Conservation (phyloP, 2,888 invertebrate species). For the Nycteola revayana region DNA sequence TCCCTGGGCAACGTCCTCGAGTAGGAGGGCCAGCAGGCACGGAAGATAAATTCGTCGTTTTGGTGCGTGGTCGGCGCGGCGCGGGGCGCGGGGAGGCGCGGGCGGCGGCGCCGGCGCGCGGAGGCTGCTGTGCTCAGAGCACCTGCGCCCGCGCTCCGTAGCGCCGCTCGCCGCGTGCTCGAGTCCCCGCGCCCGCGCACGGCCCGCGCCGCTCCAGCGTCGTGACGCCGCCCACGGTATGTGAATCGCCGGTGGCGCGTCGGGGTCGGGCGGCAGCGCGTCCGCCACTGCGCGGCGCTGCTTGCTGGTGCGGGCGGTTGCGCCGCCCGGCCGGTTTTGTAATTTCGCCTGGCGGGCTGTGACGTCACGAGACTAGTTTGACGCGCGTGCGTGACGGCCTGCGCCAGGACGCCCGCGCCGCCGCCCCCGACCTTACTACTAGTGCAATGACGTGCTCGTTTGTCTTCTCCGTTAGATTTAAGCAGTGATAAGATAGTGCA, state of each 20-base stretch:
- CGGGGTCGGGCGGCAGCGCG: conserved; percentile 78
- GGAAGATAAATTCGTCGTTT: conserved; percentile 80
- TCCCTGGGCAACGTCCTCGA: conserved; percentile 64
- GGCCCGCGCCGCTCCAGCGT: conserved; percentile 64
- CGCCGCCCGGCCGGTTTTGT: conserved; percentile 77
- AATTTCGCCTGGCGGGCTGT: conserved; percentile 75
- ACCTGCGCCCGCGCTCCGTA: conserved; percentile 85
- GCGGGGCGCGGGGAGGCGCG: conserved; percentile 74
- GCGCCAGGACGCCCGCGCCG: conserved; percentile 69
- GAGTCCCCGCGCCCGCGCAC: conserved; percentile 69
- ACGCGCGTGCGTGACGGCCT: conserved; percentile 75
- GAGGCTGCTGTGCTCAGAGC: conserved; percentile 86
- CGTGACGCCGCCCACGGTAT: conserved; percentile 79
- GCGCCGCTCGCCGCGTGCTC: conserved; percentile 80
- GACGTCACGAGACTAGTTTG: conserved; percentile 81
- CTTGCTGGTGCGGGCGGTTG: conserved; percentile 57
- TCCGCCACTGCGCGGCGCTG: conserved; percentile 72
- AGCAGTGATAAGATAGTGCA: conserved; percentile 36
- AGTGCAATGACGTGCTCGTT: conserved; percentile 75
- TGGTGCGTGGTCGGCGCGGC: conserved; percentile 71
- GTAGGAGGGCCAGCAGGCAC: conserved; percentile 73
- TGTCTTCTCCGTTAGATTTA: conserved; percentile 40
- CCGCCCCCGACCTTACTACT: conserved; percentile 72
- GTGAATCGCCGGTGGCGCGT: conserved; percentile 70
- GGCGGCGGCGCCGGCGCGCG: conserved; percentile 82